Evolutionary conservation across 2,888 invertebrate species (phyloP).

Genomic region (Beris morrisii): DNA sequence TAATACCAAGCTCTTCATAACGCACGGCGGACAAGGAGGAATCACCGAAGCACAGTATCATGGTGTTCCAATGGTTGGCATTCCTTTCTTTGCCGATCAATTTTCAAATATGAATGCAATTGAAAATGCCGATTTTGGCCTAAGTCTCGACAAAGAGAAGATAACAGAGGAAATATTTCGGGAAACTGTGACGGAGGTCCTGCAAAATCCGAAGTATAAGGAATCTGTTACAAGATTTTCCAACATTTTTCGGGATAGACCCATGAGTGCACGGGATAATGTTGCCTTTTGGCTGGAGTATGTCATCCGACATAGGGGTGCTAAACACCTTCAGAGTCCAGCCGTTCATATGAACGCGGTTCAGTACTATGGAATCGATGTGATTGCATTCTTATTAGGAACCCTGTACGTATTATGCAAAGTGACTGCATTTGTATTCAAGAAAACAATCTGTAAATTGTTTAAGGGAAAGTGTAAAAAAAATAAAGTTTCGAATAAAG

Average conservation of each 20-base stretch:
- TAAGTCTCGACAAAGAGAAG: slow-evolving; percentile 38
- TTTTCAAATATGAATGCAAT: slow-evolving; percentile 42
- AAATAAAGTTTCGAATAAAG: too few species aligned
- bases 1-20: slow-evolving; percentile 63
- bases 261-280: slow-evolving; percentile 58
- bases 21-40: slow-evolving; percentile 69
- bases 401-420: background rate
- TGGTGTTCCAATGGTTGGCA: slow-evolving; percentile 59
- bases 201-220: slow-evolving; percentile 42
- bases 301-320: slow-evolving; percentile 60
- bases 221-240: slow-evolving; percentile 55
- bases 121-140: slow-evolving; percentile 43
- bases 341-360: slow-evolving; percentile 55
- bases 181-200: slow-evolving; percentile 43
- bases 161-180: slow-evolving; percentile 40
- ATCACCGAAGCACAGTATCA: slow-evolving; percentile 64
- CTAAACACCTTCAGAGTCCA: slow-evolving; percentile 58
- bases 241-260: slow-evolving; percentile 58
- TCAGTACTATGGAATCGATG: slow-evolving; percentile 57
- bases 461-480: background rate
- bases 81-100: slow-evolving; percentile 50
- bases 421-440: slow-evolving; percentile 6
- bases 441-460: background rate
- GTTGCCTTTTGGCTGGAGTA: slow-evolving; percentile 63
- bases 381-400: slow-evolving; percentile 43